Evolutionary conservation across 2,113 vertebrate genomes (phyloP).

Genomic region (Gymnarchus niloticus): DNA sequence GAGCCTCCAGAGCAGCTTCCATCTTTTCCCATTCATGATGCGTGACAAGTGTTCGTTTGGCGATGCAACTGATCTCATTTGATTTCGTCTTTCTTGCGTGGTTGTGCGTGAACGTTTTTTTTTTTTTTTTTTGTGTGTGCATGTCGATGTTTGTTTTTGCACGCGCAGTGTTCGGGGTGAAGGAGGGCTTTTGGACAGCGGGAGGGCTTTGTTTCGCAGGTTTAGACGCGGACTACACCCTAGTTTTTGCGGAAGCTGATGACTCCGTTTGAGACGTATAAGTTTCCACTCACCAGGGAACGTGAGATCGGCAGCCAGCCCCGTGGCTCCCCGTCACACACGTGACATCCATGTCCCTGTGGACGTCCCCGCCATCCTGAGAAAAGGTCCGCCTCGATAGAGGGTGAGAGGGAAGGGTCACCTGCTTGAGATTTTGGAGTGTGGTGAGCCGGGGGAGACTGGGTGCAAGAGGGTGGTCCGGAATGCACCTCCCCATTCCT

Average conservation of each 20-base stretch:
- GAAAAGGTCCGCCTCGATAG: neutral
- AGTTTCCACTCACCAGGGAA: neutral
- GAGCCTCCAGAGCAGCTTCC: neutral
- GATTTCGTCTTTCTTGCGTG: neutral
- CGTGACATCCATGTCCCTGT: neutral
- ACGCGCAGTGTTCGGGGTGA: neutral
- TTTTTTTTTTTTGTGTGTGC: neutral
- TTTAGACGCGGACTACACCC: neutral
- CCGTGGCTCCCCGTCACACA: too few species aligned
- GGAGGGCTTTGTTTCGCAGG: neutral
- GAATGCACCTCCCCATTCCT: conserved; percentile 16
- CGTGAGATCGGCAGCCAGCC: neutral
- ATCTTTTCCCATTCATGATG: neutral
- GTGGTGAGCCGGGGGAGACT: neutral
- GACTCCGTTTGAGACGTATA: neutral
- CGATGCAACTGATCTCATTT: neutral
- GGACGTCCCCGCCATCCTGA: neutral
- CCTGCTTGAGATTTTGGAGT: neutral
- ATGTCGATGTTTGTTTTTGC: too few species aligned
- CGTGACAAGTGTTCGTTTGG: neutral
- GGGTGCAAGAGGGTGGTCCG: neutral
- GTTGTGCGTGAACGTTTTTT: neutral
- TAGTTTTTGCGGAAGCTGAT: neutral
- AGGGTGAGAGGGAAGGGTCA: neutral
- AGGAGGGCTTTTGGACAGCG: neutral